Conservation (phyloP, 1,140 invertebrate genomes). For the Olivierus martensii region DNA sequence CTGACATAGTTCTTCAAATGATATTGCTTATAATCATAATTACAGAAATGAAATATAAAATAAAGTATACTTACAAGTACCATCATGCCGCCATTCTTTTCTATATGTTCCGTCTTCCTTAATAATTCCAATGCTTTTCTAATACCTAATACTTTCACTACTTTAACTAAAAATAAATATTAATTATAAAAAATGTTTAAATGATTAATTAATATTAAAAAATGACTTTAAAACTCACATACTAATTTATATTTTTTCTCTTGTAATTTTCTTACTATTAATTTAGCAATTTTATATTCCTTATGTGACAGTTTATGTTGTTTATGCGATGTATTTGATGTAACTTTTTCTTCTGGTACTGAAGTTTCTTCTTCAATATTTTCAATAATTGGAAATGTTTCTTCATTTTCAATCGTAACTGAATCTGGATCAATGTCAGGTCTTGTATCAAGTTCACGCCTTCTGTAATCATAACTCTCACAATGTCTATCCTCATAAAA, state of each 20-base stretch:
- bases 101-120: conserved; percentile 59
- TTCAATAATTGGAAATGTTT: background rate
- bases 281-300: background rate
- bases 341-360: background rate
- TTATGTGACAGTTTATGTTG: background rate
- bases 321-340: background rate
- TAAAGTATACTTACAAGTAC: conserved; percentile 44
- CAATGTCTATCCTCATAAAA: background rate
- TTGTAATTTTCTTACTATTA: conserved; percentile 1
- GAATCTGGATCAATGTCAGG: background rate
- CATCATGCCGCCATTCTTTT: conserved; percentile 65
- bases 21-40: too few relatives aligned
- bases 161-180: conserved; percentile 42
- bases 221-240: conserved; percentile 6
- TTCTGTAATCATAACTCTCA: conserved; percentile 11
- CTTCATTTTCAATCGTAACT: background rate
- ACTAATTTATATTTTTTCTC: conserved; percentile 8
- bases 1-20: too few relatives aligned
- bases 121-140: conserved; percentile 57
- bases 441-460: background rate
- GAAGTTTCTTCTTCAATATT: background rate
- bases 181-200: conserved; percentile 7
- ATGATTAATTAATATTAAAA: background rate
- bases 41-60: too few relatives aligned
- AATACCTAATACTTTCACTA: conserved; percentile 54